A percentile compares a stretch with the other conserved stretches of the same genome.
Evolutionary conservation across 1,140 invertebrate species (phyloP).

Genomic region (Drosophila ananassae): DNA sequence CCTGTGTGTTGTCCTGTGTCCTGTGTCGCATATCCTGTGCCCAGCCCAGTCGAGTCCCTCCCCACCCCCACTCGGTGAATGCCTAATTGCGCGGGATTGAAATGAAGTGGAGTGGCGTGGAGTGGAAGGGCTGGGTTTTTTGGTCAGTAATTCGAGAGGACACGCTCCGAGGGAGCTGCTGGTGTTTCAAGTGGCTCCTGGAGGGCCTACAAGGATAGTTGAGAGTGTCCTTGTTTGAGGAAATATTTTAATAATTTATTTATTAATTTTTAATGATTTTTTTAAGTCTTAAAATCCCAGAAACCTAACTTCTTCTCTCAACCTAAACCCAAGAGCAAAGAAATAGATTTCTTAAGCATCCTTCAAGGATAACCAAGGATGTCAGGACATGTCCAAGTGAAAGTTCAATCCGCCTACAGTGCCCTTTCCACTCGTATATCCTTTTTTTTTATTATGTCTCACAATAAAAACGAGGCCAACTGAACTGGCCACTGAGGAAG

Average conservation of each 20-base stretch:
- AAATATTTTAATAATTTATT: not conserved
- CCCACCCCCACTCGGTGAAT: not conserved
- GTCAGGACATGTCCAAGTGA: not conserved
- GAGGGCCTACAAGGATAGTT: not conserved
- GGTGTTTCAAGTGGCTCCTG: not conserved
- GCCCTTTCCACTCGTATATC: not conserved
- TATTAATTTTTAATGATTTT: too few species aligned
- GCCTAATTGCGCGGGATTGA: slow-evolving; percentile 57
- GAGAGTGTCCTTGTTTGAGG: not conserved
- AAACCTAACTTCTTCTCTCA: too few species aligned
- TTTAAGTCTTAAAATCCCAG: too few species aligned
- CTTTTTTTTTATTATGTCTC: not conserved
- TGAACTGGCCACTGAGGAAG: not conserved
- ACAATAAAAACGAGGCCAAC: slow-evolving; percentile 11
- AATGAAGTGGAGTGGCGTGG: slow-evolving; percentile 5
- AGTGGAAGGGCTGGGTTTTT: slow-evolving; percentile 3
- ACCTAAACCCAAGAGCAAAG: too few species aligned
- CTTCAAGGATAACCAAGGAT: too few species aligned
- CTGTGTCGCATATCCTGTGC: slow-evolving; percentile 6
- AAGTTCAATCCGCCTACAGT: not conserved
- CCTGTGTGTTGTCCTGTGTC: slow-evolving; percentile 8
- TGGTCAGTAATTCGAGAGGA: slow-evolving; percentile 50
- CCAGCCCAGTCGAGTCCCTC: not conserved
- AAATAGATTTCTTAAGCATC: too few species aligned
- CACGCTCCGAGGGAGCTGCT: not conserved